phyloP scores from a whole-genome alignment of 2,113 vertebrate species.

The Hassar affinis region DNA sequence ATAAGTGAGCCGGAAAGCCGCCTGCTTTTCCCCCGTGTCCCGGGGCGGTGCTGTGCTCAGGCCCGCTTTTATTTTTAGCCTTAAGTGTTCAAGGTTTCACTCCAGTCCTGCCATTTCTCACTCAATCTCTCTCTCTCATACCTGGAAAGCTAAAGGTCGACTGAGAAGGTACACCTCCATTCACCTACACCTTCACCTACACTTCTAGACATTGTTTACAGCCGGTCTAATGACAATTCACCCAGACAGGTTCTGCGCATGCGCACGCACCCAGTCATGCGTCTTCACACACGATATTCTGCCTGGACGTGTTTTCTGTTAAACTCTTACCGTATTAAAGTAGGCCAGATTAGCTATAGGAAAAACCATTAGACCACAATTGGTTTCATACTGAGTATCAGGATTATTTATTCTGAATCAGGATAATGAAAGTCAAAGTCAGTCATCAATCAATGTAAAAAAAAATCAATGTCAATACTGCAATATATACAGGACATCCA shows the following conservation, averaged over 20 bases:
- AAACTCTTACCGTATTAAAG: not conserved
- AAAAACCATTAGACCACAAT: not conserved
- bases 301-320: not conserved
- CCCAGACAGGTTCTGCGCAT: not conserved
- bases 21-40: constrained; percentile 25
- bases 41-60: constrained; percentile 27
- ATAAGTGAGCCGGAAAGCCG: not conserved
- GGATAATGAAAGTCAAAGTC: too few relatives aligned
- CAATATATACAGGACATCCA: too few relatives aligned
- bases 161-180: not conserved
- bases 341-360: too few relatives aligned
- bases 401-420: too few relatives aligned
- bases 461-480: too few relatives aligned
- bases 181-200: not conserved
- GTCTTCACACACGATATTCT: too few relatives aligned
- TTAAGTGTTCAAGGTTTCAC: not conserved
- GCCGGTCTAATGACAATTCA: not conserved
- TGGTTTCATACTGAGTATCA: not conserved
- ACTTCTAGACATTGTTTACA: not conserved
- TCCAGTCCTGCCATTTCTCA: not conserved
- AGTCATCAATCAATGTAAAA: too few relatives aligned
- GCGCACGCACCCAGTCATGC: not conserved
- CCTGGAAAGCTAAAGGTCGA: not conserved
- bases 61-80: constrained; percentile 45
- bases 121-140: not conserved